Conservation (phyloP, 2,888 invertebrate genomes). For the Thymelicus sylvestris region DNA sequence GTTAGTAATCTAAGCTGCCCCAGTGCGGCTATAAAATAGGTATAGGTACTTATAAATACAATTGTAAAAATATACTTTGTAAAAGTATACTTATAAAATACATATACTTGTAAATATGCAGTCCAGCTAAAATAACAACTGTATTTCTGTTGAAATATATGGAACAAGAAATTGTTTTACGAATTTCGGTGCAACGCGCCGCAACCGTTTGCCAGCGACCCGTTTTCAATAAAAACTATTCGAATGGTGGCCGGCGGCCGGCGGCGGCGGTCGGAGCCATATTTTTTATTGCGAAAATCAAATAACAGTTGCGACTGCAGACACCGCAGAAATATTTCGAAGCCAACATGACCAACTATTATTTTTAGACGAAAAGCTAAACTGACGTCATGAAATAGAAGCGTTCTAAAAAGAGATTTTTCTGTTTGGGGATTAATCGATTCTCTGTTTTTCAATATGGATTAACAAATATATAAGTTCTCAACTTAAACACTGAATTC, state of each 20-base stretch:
- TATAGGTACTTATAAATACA: too few species aligned
- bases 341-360: background rate
- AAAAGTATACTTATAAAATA: too few species aligned
- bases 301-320: conserved; percentile 6
- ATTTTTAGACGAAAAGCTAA: background rate
- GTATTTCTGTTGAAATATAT: conserved; percentile 1
- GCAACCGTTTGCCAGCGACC: background rate
- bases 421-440: too few species aligned
- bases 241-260: background rate
- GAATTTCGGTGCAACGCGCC: background rate
- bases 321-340: background rate
- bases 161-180: conserved; percentile 7
- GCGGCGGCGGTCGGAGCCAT: background rate
- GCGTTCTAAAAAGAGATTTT: too few species aligned
- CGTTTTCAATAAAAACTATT: conserved; percentile 34
- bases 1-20: too few species aligned
- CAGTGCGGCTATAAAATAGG: too few species aligned
- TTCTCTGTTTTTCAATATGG: too few species aligned
- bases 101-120: too few species aligned
- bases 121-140: conserved; percentile 8
- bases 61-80: too few species aligned
- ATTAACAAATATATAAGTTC: too few species aligned
- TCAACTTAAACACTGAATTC: too few species aligned
- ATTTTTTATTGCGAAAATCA: conserved; percentile 21
- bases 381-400: background rate